A percentile compares a stretch with the other conserved stretches of the same genome.
These are phyloP conservation scores for Microplitis mediator DNA, from an alignment of 1,140 invertebrate species.

Conservation along the genomic window DNA sequence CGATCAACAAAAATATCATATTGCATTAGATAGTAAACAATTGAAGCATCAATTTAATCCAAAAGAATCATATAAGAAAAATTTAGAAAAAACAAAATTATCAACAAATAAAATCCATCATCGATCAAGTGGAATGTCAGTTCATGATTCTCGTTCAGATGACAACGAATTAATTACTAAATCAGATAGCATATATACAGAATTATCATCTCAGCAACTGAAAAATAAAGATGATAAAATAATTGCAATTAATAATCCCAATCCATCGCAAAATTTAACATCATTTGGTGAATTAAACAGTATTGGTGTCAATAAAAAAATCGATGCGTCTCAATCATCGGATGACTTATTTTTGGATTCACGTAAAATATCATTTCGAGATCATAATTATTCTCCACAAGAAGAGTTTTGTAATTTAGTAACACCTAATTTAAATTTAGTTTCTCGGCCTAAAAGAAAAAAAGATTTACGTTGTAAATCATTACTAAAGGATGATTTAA, in stretches of 20 bases:
- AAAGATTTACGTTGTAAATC: slow-evolving; percentile 27
- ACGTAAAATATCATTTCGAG: slow-evolving; percentile 55
- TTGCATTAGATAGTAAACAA: slow-evolving; percentile 31
- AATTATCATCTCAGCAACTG: slow-evolving; percentile 28
- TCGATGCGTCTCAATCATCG: slow-evolving; percentile 34
- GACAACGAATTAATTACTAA: slow-evolving; percentile 31
- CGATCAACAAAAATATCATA: slow-evolving; percentile 30
- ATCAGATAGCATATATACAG: slow-evolving; percentile 32
- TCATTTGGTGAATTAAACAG: background rate
- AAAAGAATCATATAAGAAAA: slow-evolving; percentile 45
- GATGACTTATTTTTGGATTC: slow-evolving; percentile 51
- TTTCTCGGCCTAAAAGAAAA: slow-evolving; percentile 48
- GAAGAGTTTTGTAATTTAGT: slow-evolving; percentile 53
- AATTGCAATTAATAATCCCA: background rate
- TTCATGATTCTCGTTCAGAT: slow-evolving; percentile 21
- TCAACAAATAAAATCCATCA: slow-evolving; percentile 42
- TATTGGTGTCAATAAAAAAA: slow-evolving; percentile 38
- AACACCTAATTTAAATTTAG: slow-evolving; percentile 56
- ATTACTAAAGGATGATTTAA: background rate
- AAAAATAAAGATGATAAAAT: slow-evolving; percentile 40
- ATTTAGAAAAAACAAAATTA: slow-evolving; percentile 47
- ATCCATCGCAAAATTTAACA: background rate
- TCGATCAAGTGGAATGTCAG: slow-evolving; percentile 33
- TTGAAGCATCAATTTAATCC: slow-evolving; percentile 19
- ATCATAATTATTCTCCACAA: slow-evolving; percentile 45